These are phyloP conservation scores for Disparrhopalites patrizii DNA, from an alignment of 2,888 invertebrate species.

Conservation along the genomic window DNA sequence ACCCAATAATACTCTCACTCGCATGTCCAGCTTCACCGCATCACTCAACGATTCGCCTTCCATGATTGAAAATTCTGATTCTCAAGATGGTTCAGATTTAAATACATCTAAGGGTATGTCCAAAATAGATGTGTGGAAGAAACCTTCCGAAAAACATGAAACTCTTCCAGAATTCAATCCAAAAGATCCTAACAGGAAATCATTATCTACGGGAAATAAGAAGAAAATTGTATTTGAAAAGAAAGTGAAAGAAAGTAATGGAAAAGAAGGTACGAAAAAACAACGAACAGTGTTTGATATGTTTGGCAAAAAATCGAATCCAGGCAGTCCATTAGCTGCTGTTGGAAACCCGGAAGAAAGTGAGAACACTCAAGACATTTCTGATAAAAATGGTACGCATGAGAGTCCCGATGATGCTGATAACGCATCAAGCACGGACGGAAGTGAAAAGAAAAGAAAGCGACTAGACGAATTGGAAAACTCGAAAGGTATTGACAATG, in stretches of 20 bases:
- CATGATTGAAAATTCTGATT: conserved; percentile 9
- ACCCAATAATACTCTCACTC: neutral
- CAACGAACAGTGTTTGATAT: conserved; percentile 41
- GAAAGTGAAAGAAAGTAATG: conserved; percentile 23
- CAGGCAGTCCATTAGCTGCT: conserved; percentile 4
- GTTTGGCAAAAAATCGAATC: conserved; percentile 26
- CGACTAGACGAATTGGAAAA: neutral
- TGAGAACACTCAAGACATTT: too few relatives aligned
- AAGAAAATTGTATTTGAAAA: conserved; percentile 22
- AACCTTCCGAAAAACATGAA: conserved; percentile 39
- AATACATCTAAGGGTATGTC: conserved; percentile 35
- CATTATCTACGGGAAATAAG: neutral
- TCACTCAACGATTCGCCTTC: neutral
- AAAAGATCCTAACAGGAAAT: conserved; percentile 32
- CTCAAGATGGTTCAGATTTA: conserved; percentile 16
- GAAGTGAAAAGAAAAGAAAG: neutral
- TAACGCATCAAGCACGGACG: neutral
- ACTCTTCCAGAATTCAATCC: conserved; percentile 37
- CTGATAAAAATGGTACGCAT: too few relatives aligned
- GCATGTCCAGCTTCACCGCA: conserved; percentile 11
- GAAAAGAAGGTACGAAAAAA: conserved; percentile 25
- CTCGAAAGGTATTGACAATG: neutral
- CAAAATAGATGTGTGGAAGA: conserved; percentile 46
- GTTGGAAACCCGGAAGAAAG: too few relatives aligned
- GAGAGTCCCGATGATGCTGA: too few relatives aligned